A percentile compares a stretch with the other conserved stretches of the same genome.
These are phyloP conservation scores for Listrodromus nycthemerus DNA, from an alignment of 2,888 invertebrate genomes.

Conservation along the genomic window DNA sequence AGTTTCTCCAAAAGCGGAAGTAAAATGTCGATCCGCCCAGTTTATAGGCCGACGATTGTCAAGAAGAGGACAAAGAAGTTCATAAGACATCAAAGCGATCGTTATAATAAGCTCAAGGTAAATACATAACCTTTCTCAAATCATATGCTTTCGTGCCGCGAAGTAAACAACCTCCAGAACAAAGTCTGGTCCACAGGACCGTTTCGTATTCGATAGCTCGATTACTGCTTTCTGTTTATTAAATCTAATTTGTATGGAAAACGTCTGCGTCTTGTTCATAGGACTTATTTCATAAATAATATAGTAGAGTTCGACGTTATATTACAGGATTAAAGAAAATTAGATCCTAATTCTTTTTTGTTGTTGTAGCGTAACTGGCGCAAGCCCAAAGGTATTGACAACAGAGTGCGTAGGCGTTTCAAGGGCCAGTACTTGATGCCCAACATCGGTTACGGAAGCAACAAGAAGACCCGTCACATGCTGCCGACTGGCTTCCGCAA, in stretches of 20 bases:
- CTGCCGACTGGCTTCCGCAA: constrained; percentile 99
- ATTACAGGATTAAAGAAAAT: neutral
- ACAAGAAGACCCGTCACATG: constrained; percentile 97
- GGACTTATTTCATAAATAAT: too few species aligned
- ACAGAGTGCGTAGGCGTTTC: constrained; percentile 99
- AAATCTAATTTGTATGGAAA: neutral
- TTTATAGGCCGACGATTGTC: constrained; percentile 94
- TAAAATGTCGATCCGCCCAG: constrained; percentile 95
- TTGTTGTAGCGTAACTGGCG: constrained; percentile 95
- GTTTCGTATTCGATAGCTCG: neutral
- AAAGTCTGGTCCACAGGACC: neutral
- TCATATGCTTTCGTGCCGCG: constrained; percentile 10
- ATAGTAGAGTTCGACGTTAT: too few species aligned
- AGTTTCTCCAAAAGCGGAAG: constrained; percentile 75
- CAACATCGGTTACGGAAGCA: constrained; percentile 99
- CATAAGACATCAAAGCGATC: constrained; percentile 99
- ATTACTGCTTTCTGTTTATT: neutral
- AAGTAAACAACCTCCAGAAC: constrained; percentile 7
- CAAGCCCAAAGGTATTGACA: constrained; percentile 99
- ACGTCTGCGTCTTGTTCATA: too few species aligned
- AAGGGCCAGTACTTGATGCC: constrained; percentile 99
- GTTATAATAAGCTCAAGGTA: constrained; percentile 98
- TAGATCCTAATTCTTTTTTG: constrained; percentile 46
- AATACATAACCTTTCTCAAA: constrained; percentile 75
- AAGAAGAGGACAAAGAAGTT: constrained; percentile 99